Percentiles rank a stretch among this genome's conserved stretches.
These are phyloP conservation scores for Orchestia grillus DNA, from an alignment of 1,140 invertebrate species.

Conservation along the genomic window DNA sequence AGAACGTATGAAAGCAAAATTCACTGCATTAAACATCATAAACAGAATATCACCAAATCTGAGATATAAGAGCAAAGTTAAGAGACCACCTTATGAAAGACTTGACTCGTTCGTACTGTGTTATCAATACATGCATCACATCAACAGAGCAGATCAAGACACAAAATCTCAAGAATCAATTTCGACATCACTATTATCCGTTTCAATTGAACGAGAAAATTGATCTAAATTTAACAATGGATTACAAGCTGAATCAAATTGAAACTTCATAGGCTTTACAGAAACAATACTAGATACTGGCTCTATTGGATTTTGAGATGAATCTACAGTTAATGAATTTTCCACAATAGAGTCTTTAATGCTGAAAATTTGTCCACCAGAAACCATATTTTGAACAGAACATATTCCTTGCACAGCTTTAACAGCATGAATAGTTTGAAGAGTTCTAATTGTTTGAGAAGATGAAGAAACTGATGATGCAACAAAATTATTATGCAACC, in stretches of 20 bases:
- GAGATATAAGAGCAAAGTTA: neutral
- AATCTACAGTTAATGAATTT: constrained; percentile 57
- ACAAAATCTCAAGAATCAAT: constrained; percentile 63
- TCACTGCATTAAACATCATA: neutral
- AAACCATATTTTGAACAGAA: constrained; percentile 63
- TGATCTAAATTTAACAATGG: constrained; percentile 65
- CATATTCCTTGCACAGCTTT: constrained; percentile 66
- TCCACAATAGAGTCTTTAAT: constrained; percentile 62
- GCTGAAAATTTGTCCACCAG: constrained; percentile 64
- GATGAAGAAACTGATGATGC: constrained; percentile 59
- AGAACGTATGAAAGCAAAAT: neutral
- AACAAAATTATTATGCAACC: constrained; percentile 18
- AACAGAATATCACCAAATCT: neutral
- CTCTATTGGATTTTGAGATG: constrained; percentile 61
- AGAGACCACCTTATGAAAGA: neutral
- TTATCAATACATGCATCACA: neutral
- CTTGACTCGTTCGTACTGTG: neutral
- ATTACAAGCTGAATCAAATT: constrained; percentile 62
- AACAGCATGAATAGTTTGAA: constrained; percentile 67
- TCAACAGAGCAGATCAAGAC: neutral
- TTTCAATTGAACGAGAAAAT: constrained; percentile 63
- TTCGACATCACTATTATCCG: constrained; percentile 67
- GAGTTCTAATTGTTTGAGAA: constrained; percentile 65
- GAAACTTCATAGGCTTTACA: constrained; percentile 65
- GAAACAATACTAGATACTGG: constrained; percentile 48